Conservation (phyloP, 23 tunicate genomes). For the Ciona savignyi region DNA sequence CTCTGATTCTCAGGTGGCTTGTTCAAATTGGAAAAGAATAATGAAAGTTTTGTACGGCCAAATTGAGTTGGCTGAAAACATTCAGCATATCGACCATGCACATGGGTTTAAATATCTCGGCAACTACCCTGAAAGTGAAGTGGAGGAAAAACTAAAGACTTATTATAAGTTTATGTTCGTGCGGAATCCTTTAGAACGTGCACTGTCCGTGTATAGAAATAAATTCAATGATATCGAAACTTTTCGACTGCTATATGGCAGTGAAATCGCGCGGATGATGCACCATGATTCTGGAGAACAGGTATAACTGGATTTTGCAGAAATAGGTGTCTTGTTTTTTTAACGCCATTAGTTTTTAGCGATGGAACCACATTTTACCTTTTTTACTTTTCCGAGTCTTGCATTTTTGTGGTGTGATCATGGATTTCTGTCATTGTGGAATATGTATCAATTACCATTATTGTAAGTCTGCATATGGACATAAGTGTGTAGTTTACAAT, state of each 20-base stretch:
- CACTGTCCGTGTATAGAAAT: constrained; percentile 78
- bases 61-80: constrained; percentile 13
- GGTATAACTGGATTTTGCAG: no score
- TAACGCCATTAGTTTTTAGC: no score
- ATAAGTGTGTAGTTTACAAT: no score
- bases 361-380: no score
- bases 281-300: no score
- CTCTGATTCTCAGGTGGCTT: constrained; percentile 70
- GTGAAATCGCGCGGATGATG: constrained; percentile 36
- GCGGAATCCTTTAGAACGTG: constrained; percentile 71
- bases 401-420: no score
- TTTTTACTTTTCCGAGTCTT: no score
- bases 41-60: constrained; percentile 45
- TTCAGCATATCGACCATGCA: constrained; percentile 41
- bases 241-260: constrained; percentile 41
- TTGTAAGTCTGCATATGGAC: no score
- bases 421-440: no score
- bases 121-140: constrained; percentile 40
- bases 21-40: constrained; percentile 92
- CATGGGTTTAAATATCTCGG: constrained; percentile 51
- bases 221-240: constrained; percentile 69
- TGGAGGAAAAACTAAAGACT: constrained; percentile 17
- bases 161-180: constrained; percentile 84
- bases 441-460: no score
- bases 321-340: no score